Conservation (phyloP, 1,140 invertebrate genomes). For the Hormaphis cornu region DNA sequence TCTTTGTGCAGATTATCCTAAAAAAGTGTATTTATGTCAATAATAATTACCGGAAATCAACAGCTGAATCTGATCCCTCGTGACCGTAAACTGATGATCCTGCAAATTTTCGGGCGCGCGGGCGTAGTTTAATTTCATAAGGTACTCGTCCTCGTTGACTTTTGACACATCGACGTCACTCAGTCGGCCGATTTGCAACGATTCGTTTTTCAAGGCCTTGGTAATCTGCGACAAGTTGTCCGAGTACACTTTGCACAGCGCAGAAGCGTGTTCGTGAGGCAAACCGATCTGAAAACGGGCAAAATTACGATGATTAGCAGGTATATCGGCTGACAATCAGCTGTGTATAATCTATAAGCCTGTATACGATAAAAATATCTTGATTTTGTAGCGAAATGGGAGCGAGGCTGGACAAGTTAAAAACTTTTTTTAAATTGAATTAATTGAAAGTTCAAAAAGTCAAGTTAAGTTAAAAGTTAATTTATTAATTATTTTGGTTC, state of each 20-base stretch:
- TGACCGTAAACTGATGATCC: not conserved
- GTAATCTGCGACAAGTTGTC: slow-evolving; percentile 42
- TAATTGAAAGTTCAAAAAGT: no score
- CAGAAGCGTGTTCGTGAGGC: slow-evolving; percentile 58
- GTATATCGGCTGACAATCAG: no score
- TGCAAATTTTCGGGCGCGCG: not conserved
- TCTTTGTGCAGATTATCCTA: no score
- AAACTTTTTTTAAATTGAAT: no score
- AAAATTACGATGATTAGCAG: not conserved
- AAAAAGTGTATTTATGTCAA: not conserved
- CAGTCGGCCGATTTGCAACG: slow-evolving; percentile 21
- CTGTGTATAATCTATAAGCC: not conserved
- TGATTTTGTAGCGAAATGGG: no score
- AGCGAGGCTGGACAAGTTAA: no score
- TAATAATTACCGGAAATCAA: slow-evolving; percentile 2
- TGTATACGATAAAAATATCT: not conserved
- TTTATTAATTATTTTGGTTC: no score
- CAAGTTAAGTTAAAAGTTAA: no score
- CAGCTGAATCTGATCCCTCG: slow-evolving; percentile 11
- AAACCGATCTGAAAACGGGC: slow-evolving; percentile 53
- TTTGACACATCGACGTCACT: not conserved
- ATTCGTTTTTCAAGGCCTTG: slow-evolving; percentile 4
- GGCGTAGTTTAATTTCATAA: not conserved
- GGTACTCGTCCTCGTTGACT: not conserved
- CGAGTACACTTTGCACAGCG: slow-evolving; percentile 52